Evolutionary conservation across 2,797 vertebrate species (phyloP).

Genomic region (Morelia viridis): DNA sequence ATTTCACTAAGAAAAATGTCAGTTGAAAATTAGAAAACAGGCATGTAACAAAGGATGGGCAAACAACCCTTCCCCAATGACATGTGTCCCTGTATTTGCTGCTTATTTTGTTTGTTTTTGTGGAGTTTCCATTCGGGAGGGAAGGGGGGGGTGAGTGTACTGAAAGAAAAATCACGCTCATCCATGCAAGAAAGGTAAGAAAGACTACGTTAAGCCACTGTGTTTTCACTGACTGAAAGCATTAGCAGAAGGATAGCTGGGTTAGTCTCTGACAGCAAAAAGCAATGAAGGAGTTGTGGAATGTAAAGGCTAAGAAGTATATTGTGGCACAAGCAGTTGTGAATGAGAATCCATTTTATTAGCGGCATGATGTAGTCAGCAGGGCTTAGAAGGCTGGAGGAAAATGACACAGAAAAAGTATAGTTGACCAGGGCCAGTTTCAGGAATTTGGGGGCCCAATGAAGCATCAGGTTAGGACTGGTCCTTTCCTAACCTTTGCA

Average conservation of each 20-base stretch:
- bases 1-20: conserved; percentile 78
- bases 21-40: conserved; percentile 80
- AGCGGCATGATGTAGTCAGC: neutral
- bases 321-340: neutral
- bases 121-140: neutral
- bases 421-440: neutral
- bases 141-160: neutral
- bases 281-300: neutral
- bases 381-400: neutral
- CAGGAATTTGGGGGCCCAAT: neutral
- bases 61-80: conserved; percentile 43
- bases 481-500: neutral
- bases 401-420: neutral
- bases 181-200: neutral
- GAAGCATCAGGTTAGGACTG: neutral
- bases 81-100: conserved; percentile 46
- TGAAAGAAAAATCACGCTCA: neutral
- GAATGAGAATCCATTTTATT: neutral
- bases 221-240: neutral
- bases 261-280: neutral
- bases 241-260: neutral
- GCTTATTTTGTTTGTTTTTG: conserved; percentile 29
- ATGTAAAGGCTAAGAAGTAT: neutral
- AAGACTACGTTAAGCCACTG: neutral
- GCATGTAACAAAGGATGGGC: conserved; percentile 57